Base-by-base conservation (phyloP, 2,888 invertebrate genomes). In the Mimachlamys varia region DNA sequence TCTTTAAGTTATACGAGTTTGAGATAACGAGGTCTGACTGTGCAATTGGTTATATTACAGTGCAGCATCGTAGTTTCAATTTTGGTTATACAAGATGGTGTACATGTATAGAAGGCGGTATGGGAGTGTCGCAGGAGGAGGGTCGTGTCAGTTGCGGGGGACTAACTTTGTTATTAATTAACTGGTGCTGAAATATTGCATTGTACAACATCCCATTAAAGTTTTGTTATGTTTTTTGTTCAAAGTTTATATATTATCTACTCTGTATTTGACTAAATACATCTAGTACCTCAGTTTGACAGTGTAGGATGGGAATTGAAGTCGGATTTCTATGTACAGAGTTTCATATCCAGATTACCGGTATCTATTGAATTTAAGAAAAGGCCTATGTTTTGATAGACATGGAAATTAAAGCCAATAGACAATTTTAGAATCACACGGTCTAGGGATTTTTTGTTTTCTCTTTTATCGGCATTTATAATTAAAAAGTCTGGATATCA, bases 141-240 rank as follows among this genome's bases (percentile, higher is more conserved):
- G 2, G 12, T 76, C 19, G 17, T 76, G 27, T 76, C 76, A 1
- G 22, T 76, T 76, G 33, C 76, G 27, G 76, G 76, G 76, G n/a
- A 55, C 55, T 76, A 15, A 13, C 76, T 27, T 33, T 76, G 76
- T 76, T 76, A 62, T 15, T 44, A 44, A 44, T 44, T 44, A 33
- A 27, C 33, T 76, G 76, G 76, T 76, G 76, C 76, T 76, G 76
- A 76, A 76, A 76, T 76, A 76, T 15, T 76, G 76, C 76, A 76
- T 76, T 76, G 58, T 58, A 27, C 76, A 76, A 33, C 76, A 76
- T 76, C 76, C 27, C 76, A 33, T 76, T 76, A 27, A 33, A 12
- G 12, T 76, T 76, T 76, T 76, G 76, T 76, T 76, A 27, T 33
- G 76, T 76, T 76, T 76, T 76, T 76, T 33, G 33, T 76, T 76